Conservation (phyloP, 53 echinoderm and acorn worm species). For the Stichopus horrens region DNA sequence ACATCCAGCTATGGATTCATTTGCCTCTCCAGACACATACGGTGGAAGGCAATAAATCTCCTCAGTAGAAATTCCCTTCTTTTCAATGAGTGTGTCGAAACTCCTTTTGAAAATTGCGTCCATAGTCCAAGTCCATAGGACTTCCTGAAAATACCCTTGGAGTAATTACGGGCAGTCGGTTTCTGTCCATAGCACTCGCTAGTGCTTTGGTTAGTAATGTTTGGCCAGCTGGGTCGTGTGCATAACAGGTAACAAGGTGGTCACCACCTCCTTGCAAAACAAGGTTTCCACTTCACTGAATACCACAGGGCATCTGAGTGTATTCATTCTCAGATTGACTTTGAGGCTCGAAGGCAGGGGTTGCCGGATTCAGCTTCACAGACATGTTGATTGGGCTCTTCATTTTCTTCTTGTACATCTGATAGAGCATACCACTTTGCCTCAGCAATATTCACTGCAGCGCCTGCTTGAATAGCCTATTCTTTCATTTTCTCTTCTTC, state of each 20-base stretch:
- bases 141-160: constrained; percentile 39
- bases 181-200: constrained; percentile 43
- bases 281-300: background rate
- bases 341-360: no score
- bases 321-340: no score
- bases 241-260: background rate
- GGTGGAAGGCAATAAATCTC: constrained; percentile 48
- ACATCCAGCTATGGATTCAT: constrained; percentile 44
- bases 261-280: background rate
- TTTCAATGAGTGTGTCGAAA: constrained; percentile 49
- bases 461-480: constrained; percentile 2
- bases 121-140: constrained; percentile 51
- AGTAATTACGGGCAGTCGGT: constrained; percentile 39
- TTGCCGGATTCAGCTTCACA: no score
- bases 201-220: constrained; percentile 14
- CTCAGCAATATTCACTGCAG: constrained; percentile 18
- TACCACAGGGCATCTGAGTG: background rate
- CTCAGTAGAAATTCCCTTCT: constrained; percentile 44
- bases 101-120: constrained; percentile 42
- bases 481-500: constrained; percentile 33
- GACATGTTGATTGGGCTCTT: background rate
- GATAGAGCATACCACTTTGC: constrained; percentile 15
- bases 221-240: background rate
- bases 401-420: background rate
- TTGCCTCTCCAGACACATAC: constrained; percentile 55